Conservation (phyloP, 1,140 invertebrate species). For the Cheumatopsyche charites region DNA sequence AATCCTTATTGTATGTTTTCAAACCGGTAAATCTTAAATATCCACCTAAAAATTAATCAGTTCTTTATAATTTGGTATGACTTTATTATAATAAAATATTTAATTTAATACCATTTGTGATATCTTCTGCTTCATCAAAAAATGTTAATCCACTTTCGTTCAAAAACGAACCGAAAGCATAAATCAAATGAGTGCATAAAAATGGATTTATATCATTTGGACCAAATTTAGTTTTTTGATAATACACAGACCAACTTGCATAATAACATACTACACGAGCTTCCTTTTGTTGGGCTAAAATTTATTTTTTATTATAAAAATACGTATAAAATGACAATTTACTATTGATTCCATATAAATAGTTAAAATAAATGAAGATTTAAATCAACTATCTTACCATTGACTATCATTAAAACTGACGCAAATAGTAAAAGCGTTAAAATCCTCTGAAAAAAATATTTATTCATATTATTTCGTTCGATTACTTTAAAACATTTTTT, state of each 20-base stretch:
- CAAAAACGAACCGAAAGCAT: slow-evolving; percentile 91
- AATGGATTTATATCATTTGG: slow-evolving; percentile 96
- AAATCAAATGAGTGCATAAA: slow-evolving; percentile 92
- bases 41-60: slow-evolving; percentile 66
- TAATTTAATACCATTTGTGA: slow-evolving; percentile 82
- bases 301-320: too few species aligned
- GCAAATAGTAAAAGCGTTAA: too few species aligned
- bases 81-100: slow-evolving; percentile 30
- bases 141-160: too few species aligned
- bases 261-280: slow-evolving; percentile 88
- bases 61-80: too few species aligned
- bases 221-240: slow-evolving; percentile 86
- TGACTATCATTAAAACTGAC: too few species aligned
- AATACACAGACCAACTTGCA: slow-evolving; percentile 91
- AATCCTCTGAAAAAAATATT: too few species aligned
- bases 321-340: too few species aligned
- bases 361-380: neutral
- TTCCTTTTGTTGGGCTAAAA: slow-evolving; percentile 54
- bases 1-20: slow-evolving; percentile 90
- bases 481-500: too few species aligned
- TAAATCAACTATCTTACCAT: too few species aligned
- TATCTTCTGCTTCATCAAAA: too few species aligned
- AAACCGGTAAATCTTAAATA: slow-evolving; percentile 94
- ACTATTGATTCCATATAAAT: too few species aligned
- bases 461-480: too few species aligned